Evolutionary conservation across 1,140 invertebrate genomes (phyloP).

Genomic region (Chironomus tepperi): DNA sequence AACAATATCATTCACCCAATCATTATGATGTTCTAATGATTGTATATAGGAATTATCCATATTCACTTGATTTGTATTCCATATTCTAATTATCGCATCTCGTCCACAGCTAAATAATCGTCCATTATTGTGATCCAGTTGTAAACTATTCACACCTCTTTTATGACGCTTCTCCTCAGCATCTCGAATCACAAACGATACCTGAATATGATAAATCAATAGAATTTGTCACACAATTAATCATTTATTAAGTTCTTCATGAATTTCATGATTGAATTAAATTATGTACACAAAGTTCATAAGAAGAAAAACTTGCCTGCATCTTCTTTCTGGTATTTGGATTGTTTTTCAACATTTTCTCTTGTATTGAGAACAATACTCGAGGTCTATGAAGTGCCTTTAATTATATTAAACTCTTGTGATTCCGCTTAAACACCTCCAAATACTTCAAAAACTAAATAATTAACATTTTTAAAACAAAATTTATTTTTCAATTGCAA

Average conservation of each 20-base stretch:
- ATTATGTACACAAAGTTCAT: too few relatives aligned
- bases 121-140: constrained; percentile 79
- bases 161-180: constrained; percentile 88
- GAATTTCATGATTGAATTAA: background rate
- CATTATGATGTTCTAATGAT: constrained; percentile 96
- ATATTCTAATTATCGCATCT: constrained; percentile 96
- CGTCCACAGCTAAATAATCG: constrained; percentile 90
- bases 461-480: background rate
- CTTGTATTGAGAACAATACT: background rate
- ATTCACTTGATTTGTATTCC: constrained; percentile 67
- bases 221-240: constrained; percentile 25
- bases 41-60: constrained; percentile 62
- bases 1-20: constrained; percentile 99
- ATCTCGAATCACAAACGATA: constrained; percentile 97
- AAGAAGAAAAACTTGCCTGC: constrained; percentile 44
- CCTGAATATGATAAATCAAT: constrained; percentile 49
- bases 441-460: background rate
- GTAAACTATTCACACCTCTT: constrained; percentile 92
- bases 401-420: too few relatives aligned
- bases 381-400: background rate
- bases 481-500: too few relatives aligned
- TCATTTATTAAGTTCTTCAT: constrained; percentile 16
- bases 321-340: constrained; percentile 57
- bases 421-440: too few relatives aligned
- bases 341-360: constrained; percentile 38